Base-by-base conservation (phyloP, 2,797 vertebrate genomes). In the Buceros bicornis region DNA sequence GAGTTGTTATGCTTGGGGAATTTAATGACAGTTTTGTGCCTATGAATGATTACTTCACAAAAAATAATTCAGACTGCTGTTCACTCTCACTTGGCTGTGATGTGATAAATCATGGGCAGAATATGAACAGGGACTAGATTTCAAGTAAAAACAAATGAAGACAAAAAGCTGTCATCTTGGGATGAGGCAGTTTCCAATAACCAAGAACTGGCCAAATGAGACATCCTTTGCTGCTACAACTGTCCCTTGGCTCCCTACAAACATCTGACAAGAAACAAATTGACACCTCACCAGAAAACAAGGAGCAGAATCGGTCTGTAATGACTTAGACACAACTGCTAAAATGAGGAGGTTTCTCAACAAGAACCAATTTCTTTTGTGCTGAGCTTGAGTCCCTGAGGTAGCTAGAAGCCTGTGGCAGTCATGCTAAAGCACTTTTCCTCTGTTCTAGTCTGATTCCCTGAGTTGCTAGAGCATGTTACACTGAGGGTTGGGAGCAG, bases 11-110 rank as follows among this genome's bases (percentile, higher is more conserved):
- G 42, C 66, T 85, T 89, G 40, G 74, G 86, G 70, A 90, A 85
- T 84, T 93, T 74, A 91, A 64, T 73, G 83, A 26, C 62, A 83
- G n/a, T 28, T 85, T 77, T 61, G 29, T 82, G 71, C 14, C 74
- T 71, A 50, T 61, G 81, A 96, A 73, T 77, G 87, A 92, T 91
- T 78, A 56, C 78, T 74, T 31, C 53, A 77, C 26, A 71, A 92
- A 86, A 95, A 77, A 72, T 51, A 72, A 76, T 72, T 69, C 0
- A 0, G 54, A 74, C 20, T 66, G 40, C 48, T 77, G 22, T 87
- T 93, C 50, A 21, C 15, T 62, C 51, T 87, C 43, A 12, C 51
- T 85, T 5, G 1, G n/a, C 33, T 85, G 64, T 73, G 81, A 93
- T 74, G 42, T 43, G 40, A 87, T 90, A 90, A 92, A 65, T 48